Evolutionary conservation across 1,140 invertebrate species (phyloP), one percentile per base, ranked within the genome.

Genomic region (Philopotamus ludificatus): DNA sequence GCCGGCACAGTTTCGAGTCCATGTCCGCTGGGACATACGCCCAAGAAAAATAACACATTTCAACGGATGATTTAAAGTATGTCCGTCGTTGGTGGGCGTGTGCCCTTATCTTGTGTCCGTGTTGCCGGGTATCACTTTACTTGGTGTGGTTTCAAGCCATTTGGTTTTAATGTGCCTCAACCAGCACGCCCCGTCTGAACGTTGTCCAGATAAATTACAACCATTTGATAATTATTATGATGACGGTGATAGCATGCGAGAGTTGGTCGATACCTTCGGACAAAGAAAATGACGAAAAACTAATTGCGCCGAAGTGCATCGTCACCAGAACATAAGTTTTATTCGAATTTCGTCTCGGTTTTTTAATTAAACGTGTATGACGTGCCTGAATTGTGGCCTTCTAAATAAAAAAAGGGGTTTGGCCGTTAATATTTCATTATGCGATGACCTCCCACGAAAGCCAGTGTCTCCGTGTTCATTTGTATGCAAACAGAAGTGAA

Each of bases 401-500:
- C 15, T 42, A 57, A 61, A 61, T 3, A 49, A 18, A 23, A 3
- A 26, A 49, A 59, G 54, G 49, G 64, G 64, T 60, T 60, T 21
- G 64, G 63, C 63, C 20, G 16, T 51, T 65, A 59, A 65, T 59
- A 65, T 65, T 65, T 50, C 28, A 59, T 45, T n/a, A 34, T 22
- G 26, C 23, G 1, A 55, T 18, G 15, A 45, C 15, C 21, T 60
- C 54, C 49, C 59, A 50, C 45, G 59, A 49, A 50, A n/a, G 42
- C 16, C 21, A 59, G 20, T 39, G 54, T 50, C 45, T 59, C 51
- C 16, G 44, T 44, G 47, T 53, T 49, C 41, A 60, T 66, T 66
- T 61, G 58, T 61, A 65, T 61, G 64, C 50, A 61, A 66, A 61
- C 57, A 61, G 49, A 47, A 41, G 25, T 45, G 20, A 65, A 65